Evolutionary conservation across 2,888 invertebrate genomes (phyloP).

Genomic region (Candidula unifasciata): DNA sequence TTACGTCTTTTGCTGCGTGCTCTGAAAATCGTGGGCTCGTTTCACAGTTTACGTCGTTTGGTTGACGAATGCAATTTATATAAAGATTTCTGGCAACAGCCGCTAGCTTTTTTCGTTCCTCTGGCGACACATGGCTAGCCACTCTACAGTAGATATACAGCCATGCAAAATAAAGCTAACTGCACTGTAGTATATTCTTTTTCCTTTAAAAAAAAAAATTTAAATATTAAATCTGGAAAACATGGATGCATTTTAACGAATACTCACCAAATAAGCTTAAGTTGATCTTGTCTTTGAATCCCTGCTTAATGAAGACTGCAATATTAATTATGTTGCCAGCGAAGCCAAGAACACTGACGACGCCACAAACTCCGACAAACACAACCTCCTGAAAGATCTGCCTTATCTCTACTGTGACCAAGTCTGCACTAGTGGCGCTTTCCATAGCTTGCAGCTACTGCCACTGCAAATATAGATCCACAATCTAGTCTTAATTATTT

Average conservation of each 20-base stretch:
- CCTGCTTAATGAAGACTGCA: constrained; percentile 12
- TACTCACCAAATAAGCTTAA: not conserved
- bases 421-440: not conserved
- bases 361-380: constrained; percentile 5
- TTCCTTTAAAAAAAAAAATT: not conserved
- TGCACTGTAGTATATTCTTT: not conserved
- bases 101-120: not conserved
- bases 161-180: too few species aligned
- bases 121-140: not conserved
- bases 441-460: not conserved
- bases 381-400: not conserved
- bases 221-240: not conserved
- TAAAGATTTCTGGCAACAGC: too few species aligned
- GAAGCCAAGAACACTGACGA: not conserved
- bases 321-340: constrained; percentile 6
- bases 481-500: too few species aligned
- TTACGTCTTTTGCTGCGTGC: too few species aligned
- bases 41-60: too few species aligned
- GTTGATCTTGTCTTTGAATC: constrained; percentile 26
- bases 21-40: too few species aligned
- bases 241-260: not conserved
- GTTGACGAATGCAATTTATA: too few species aligned
- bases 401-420: not conserved
- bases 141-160: too few species aligned
- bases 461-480: not conserved